Base-by-base conservation (phyloP, 2,113 vertebrate genomes). In the Dipodomys stephensi region DNA sequence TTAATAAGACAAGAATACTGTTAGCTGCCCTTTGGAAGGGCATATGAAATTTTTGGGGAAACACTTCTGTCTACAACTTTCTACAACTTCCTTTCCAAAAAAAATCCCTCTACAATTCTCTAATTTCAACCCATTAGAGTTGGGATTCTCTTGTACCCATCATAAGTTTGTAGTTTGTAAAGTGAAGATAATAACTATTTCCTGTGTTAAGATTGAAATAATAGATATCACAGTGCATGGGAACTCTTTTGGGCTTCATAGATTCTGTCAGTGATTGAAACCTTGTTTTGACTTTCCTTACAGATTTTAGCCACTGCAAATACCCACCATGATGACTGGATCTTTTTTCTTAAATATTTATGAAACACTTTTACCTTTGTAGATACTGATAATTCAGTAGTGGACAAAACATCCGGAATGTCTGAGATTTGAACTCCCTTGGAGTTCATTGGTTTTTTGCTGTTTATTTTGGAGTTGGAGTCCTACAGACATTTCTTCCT, bases 1-100 rank as follows among this genome's bases (percentile, higher is more conserved):
- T 71, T 67, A 67, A 94, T 94, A 83, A 83, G 53, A 27, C 16
- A 72, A 35, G 44, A 44, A 74, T 96, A 94, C 18, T 83, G 83
- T 94, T 86, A 91, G 76, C 91, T 28, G 11, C 1, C 87, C 8
- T 65, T 95, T 95, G 22, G 25, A 73, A 90, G 27, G 69, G 13
- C 23, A 74, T 62, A 68, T 39, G 12, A 57, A 69, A 60, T 91
- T 91, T 65, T 4, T 2, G 49, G 10, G 30, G 25, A 8, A 74
- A 69, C n/a, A 60, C 2, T 79, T 87, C 7, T 73, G 22, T 8
- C 16, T 18, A 57, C 53, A 57, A 16, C 12, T 13, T 57, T 57
- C 15, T 57, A 16, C 53, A 57, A 57, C 53, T 13, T 57, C 53
- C 15, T 2, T 57, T 57, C 15, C 53, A 57, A 57, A 57, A 57